phyloP scores from a whole-genome alignment of 2,888 invertebrate species.

The Sycophila texana region DNA sequence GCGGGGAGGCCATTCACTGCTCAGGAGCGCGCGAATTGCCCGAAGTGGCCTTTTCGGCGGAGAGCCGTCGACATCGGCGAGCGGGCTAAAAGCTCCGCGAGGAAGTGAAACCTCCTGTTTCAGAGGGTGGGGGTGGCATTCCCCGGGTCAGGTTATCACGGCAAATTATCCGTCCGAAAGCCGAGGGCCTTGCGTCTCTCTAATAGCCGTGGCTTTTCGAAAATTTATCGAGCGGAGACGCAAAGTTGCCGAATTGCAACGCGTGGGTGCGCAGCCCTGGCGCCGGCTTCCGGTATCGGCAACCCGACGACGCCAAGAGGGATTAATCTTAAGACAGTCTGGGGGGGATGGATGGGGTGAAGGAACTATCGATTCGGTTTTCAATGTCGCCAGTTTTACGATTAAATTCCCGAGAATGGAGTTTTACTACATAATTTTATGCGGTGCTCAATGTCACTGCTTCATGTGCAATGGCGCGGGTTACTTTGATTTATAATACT shows the following conservation, averaged over 20 bases:
- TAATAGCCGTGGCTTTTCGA: slow-evolving; percentile 66
- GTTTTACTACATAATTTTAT: no score
- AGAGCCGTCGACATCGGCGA: slow-evolving; percentile 35
- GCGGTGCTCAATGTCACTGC: no score
- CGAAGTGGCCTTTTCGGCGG: slow-evolving; percentile 51
- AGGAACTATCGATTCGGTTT: slow-evolving; percentile 8
- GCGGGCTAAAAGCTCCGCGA: slow-evolving; percentile 43
- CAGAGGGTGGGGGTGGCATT: not conserved
- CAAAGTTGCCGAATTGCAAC: slow-evolving; percentile 43
- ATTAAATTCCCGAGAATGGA: no score
- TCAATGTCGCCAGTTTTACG: no score
- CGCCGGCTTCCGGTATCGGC: not conserved
- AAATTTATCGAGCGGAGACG: slow-evolving; percentile 63
- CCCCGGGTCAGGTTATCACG: slow-evolving; percentile 64
- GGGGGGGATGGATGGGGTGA: not conserved
- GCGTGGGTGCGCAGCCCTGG: not conserved
- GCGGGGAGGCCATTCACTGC: slow-evolving; percentile 15
- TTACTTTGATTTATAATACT: no score
- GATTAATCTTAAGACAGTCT: slow-evolving; percentile 20
- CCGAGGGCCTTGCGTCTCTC: slow-evolving; percentile 18
- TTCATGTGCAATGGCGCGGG: no score
- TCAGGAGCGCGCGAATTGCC: slow-evolving; percentile 11
- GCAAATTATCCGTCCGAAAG: slow-evolving; percentile 29
- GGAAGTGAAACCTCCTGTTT: slow-evolving; percentile 24
- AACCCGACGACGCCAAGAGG: slow-evolving; percentile 15